These are phyloP conservation scores for Neelides folsomi DNA, from an alignment of 2,888 invertebrate genomes.

Conservation along the genomic window DNA sequence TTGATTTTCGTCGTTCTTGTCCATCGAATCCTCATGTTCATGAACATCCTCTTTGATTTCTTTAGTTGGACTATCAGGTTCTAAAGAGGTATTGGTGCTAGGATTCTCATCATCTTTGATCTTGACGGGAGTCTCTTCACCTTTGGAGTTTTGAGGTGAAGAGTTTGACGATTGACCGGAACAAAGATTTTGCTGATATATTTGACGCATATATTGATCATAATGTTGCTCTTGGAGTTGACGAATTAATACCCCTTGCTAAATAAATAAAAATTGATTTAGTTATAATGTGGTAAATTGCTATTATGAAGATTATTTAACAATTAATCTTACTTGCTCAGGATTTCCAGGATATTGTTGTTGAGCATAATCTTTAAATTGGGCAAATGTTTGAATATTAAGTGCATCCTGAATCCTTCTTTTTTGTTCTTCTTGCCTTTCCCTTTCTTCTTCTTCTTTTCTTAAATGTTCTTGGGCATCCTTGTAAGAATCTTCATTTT, in stretches of 20 bases:
- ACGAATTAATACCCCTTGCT: constrained; percentile 83
- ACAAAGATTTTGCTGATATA: constrained; percentile 47
- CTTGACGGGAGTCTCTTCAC: constrained; percentile 36
- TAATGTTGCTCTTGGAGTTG: constrained; percentile 98
- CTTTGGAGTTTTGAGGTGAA: constrained; percentile 5
- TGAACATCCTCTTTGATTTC: constrained; percentile 6
- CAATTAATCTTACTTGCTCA: constrained; percentile 41
- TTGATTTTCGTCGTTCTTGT: constrained; percentile 28
- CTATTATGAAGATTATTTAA: not conserved
- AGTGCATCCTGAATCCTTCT: constrained; percentile 75
- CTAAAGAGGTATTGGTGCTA: constrained; percentile 14
- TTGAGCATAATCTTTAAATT: constrained; percentile 82
- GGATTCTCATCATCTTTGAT: not conserved
- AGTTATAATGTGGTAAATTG: not conserved
- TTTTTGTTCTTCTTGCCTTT: constrained; percentile 45
- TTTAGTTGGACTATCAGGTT: constrained; percentile 22
- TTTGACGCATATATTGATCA: constrained; percentile 95
- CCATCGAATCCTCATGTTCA: constrained; percentile 32
- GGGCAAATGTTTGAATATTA: constrained; percentile 83
- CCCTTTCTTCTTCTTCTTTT: constrained; percentile 49
- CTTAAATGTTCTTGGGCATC: constrained; percentile 53
- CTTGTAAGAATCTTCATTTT: constrained; percentile 44
- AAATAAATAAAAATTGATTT: constrained; percentile 34
- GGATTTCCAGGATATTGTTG: constrained; percentile 61
- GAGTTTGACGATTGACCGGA: constrained; percentile 1